Evolutionary conservation across 64 coral and sea anemone genomes (phyloP).

Genomic region (Pachyseris speciosa): DNA sequence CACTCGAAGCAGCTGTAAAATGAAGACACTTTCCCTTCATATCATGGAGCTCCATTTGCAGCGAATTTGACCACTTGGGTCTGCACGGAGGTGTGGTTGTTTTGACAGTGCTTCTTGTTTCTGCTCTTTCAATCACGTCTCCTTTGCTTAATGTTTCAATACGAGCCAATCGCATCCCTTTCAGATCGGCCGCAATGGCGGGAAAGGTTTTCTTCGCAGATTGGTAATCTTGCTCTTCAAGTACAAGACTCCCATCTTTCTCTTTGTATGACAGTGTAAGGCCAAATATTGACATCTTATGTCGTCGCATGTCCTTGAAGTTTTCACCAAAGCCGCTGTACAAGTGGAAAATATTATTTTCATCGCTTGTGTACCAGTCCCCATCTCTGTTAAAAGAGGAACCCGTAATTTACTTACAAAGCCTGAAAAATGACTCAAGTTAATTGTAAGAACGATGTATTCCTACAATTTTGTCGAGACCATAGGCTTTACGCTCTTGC

Average conservation of each 20-base stretch:
- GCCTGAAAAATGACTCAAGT: no score
- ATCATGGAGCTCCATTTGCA: slow-evolving; percentile 7
- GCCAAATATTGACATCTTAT: slow-evolving; percentile 45
- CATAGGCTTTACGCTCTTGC: no score
- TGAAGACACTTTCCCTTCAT: slow-evolving; percentile 36
- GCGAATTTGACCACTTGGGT: slow-evolving; percentile 20
- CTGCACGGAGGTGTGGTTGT: background rate
- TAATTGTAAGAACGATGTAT: no score
- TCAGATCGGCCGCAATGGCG: background rate
- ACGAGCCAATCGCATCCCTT: background rate
- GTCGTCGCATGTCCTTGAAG: background rate
- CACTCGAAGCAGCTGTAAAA: slow-evolving; percentile 38
- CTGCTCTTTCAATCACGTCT: background rate
- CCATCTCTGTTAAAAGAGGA: background rate
- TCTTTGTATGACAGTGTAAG: background rate
- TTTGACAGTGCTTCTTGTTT: background rate
- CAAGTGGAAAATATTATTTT: slow-evolving; percentile 10
- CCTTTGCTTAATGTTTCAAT: background rate
- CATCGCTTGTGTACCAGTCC: slow-evolving; percentile 13
- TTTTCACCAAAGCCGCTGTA: slow-evolving; percentile 15
- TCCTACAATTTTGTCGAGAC: no score
- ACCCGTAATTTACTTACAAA: no score
- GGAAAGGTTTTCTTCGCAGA: slow-evolving; percentile 11
- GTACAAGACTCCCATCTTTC: background rate
- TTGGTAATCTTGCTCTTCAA: background rate